Conservation (phyloP, 1,140 invertebrate genomes). For the Procambarus virginalis region DNA sequence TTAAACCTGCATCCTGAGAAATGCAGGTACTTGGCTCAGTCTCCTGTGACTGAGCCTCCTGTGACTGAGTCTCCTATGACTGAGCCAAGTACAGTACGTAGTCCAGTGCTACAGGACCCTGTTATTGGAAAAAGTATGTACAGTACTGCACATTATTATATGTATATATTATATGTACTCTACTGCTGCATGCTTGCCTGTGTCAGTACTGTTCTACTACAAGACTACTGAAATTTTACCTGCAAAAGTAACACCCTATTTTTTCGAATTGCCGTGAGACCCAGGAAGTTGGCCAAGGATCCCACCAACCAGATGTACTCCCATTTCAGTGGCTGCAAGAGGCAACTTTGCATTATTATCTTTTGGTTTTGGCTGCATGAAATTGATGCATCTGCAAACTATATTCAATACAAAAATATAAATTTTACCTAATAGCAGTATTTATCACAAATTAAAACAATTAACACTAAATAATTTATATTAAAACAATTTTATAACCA, state of each 20-base stretch:
- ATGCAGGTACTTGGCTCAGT: too few species aligned
- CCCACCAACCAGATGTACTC: conserved; percentile 95
- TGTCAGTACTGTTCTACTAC: not conserved
- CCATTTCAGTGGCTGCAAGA: conserved; percentile 87
- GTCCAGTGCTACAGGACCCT: too few species aligned
- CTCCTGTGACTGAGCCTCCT: too few species aligned
- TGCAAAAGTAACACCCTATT: conserved; percentile 64
- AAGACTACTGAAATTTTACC: conserved; percentile 20
- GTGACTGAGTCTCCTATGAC: too few species aligned
- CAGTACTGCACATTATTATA: not conserved
- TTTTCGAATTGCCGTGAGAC: conserved; percentile 83
- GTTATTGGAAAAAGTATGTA: too few species aligned
- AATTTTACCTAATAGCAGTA: not conserved
- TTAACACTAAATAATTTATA: too few species aligned
- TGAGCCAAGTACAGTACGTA: too few species aligned
- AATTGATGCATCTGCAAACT: not conserved
- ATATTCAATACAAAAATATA: not conserved
- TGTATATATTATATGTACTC: not conserved
- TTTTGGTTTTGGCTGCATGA: not conserved
- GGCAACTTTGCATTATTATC: conserved; percentile 33
- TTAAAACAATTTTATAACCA: too few species aligned
- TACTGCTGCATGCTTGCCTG: not conserved
- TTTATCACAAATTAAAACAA: too few species aligned
- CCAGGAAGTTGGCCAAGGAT: conserved; percentile 88
- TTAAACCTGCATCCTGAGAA: too few species aligned